A percentile compares a stretch with the other conserved stretches of the same genome.
Conservation (phyloP, 2,797 vertebrate species). For the Girardinus metallicus region DNA sequence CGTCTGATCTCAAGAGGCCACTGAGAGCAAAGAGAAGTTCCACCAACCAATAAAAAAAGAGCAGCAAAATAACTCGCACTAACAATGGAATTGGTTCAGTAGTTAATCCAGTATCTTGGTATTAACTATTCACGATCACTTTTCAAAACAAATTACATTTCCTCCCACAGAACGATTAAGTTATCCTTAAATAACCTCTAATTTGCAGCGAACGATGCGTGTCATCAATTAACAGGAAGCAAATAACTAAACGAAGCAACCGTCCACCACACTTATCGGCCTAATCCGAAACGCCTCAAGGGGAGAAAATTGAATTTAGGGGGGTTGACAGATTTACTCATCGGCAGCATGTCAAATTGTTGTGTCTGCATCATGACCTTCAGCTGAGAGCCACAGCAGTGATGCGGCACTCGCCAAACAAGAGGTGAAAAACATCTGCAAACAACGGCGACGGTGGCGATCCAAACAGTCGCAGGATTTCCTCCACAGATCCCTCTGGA, state of each 20-base stretch:
- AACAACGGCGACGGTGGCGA: not conserved
- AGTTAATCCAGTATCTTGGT: not conserved
- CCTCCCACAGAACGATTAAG: not conserved
- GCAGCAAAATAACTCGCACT: not conserved
- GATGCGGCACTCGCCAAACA: constrained; percentile 52
- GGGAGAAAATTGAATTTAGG: constrained; percentile 29
- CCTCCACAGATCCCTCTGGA: constrained; percentile 47
- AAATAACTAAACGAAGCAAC: constrained; percentile 17
- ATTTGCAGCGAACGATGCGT: not conserved
- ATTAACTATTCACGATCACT: not conserved
- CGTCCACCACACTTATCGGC: constrained; percentile 25
- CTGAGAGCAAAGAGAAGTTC: not conserved
- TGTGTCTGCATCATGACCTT: constrained; percentile 61
- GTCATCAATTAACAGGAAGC: constrained; percentile 34
- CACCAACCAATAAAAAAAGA: not conserved
- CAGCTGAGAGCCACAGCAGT: constrained; percentile 46
- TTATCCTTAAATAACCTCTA: not conserved
- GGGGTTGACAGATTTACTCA: constrained; percentile 31
- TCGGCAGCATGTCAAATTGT: constrained; percentile 38
- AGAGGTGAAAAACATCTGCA: constrained; percentile 22
- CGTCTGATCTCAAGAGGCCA: not conserved
- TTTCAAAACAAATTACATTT: not conserved
- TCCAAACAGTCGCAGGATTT: constrained; percentile 78
- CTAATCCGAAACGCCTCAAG: constrained; percentile 32
- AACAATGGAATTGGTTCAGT: not conserved